phyloP scores from a whole-genome alignment of 1,140 invertebrate genomes.

The Argopecten irradians region DNA sequence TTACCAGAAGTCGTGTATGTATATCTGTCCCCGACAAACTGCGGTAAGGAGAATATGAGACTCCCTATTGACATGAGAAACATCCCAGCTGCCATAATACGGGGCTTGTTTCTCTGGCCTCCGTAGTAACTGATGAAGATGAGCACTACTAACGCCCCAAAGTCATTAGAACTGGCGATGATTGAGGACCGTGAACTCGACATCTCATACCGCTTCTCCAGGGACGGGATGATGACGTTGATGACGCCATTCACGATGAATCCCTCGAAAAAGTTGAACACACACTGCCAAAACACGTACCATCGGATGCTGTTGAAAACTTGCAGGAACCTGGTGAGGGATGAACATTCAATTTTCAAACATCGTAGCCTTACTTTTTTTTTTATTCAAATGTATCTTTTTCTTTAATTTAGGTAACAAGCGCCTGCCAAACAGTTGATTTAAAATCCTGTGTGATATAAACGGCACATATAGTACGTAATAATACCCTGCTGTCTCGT shows the following conservation, averaged over 20 bases:
- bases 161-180: slow-evolving; percentile 87
- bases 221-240: slow-evolving; percentile 90
- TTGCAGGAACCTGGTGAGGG: slow-evolving; percentile 58
- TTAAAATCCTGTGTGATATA: too few relatives aligned
- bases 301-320: slow-evolving; percentile 55
- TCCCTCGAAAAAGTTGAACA: slow-evolving; percentile 78
- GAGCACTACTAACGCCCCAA: slow-evolving; percentile 86
- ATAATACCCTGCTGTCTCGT: too few relatives aligned
- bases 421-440: too few relatives aligned
- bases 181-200: slow-evolving; percentile 84
- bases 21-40: slow-evolving; percentile 82
- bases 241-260: slow-evolving; percentile 91
- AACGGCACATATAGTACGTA: too few relatives aligned
- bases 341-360: too few relatives aligned
- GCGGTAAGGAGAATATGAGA: slow-evolving; percentile 93
- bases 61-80: slow-evolving; percentile 87
- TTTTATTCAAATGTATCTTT: too few relatives aligned
- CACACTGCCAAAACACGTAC: slow-evolving; percentile 60
- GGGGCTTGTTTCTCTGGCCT: slow-evolving; percentile 87
- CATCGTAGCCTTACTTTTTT: too few relatives aligned
- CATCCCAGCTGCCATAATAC: slow-evolving; percentile 83
- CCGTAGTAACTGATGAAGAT: slow-evolving; percentile 90
- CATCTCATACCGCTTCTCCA: slow-evolving; percentile 88
- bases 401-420: too few relatives aligned
- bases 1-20: slow-evolving; percentile 54